Conservation (phyloP, 2,797 vertebrate genomes). For the Chelmon rostratus region DNA sequence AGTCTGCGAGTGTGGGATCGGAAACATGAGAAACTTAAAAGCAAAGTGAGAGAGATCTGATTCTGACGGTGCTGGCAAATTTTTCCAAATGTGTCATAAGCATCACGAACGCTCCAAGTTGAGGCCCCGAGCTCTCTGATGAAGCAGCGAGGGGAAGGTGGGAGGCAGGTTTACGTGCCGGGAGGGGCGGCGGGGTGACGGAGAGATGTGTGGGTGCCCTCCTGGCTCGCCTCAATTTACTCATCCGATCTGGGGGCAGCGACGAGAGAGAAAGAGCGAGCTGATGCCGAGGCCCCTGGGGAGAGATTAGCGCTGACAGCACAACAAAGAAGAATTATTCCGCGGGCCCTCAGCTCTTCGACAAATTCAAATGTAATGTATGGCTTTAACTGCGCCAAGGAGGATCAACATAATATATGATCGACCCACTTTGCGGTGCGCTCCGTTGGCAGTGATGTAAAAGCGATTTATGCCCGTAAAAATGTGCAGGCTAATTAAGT, state of each 20-base stretch:
- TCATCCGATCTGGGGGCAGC: conserved; percentile 77
- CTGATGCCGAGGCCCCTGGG: conserved; percentile 72
- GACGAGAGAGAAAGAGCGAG: conserved; percentile 51
- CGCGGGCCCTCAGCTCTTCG: conserved; percentile 68
- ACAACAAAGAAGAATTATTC: conserved; percentile 82
- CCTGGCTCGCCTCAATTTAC: conserved; percentile 73
- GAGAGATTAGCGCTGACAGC: conserved; percentile 84
- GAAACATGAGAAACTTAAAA: not conserved
- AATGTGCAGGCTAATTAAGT: conserved; percentile 85
- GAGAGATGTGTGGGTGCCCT: conserved; percentile 78
- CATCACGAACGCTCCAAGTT: conserved; percentile 3
- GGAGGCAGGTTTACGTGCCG: conserved; percentile 57
- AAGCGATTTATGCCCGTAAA: conserved; percentile 83
- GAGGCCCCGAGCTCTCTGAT: conserved; percentile 1
- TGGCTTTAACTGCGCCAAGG: conserved; percentile 75
- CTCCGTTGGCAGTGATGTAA: conserved; percentile 80
- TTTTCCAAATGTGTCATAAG: conserved; percentile 15
- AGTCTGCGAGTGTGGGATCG: not conserved
- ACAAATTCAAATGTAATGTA: conserved; percentile 83
- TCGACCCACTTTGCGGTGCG: conserved; percentile 80
- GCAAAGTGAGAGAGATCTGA: not conserved
- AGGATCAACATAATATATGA: conserved; percentile 84
- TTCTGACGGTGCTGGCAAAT: conserved; percentile 5
- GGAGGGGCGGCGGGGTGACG: conserved; percentile 33
- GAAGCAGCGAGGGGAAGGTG: conserved; percentile 45